Percentiles rank a stretch among this genome's conserved stretches.
Conservation (phyloP, 2,797 vertebrate genomes). For the Melanotaenia boesemani region DNA sequence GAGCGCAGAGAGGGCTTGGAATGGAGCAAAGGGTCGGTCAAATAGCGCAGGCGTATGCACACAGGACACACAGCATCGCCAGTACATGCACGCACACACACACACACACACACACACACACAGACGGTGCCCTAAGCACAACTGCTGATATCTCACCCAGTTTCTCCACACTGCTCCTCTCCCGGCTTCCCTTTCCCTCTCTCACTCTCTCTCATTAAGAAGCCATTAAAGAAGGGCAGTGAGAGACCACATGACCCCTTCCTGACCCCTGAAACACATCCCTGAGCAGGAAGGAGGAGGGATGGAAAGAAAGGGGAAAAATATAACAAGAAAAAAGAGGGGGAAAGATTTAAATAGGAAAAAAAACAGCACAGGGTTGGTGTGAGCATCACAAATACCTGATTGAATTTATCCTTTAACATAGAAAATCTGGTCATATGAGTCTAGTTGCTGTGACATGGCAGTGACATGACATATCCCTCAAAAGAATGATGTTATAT, state of each 20-base stretch:
- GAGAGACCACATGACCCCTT: conserved; percentile 68
- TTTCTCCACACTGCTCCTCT: conserved; percentile 61
- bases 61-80: conserved; percentile 7
- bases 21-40: conserved; percentile 62
- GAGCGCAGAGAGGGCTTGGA: conserved; percentile 60
- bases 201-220: conserved; percentile 76
- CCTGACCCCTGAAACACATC: conserved; percentile 69
- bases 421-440: not conserved
- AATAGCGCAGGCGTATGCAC: conserved; percentile 34
- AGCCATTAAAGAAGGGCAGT: conserved; percentile 75
- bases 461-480: not conserved
- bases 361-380: not conserved
- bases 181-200: conserved; percentile 40
- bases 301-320: conserved; percentile 32
- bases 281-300: conserved; percentile 46
- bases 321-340: conserved; percentile 32
- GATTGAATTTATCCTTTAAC: not conserved
- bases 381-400: conserved; percentile 14
- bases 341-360: conserved; percentile 7
- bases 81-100: conserved; percentile 9
- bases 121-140: conserved; percentile 59
- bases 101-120: conserved; percentile 10
- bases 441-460: conserved; percentile 1
- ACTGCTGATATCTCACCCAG: conserved; percentile 59
- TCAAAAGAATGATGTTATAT: conserved; percentile 3